Base-by-base conservation (phyloP, 2,797 vertebrate genomes). In the Microchirus variegatus region DNA sequence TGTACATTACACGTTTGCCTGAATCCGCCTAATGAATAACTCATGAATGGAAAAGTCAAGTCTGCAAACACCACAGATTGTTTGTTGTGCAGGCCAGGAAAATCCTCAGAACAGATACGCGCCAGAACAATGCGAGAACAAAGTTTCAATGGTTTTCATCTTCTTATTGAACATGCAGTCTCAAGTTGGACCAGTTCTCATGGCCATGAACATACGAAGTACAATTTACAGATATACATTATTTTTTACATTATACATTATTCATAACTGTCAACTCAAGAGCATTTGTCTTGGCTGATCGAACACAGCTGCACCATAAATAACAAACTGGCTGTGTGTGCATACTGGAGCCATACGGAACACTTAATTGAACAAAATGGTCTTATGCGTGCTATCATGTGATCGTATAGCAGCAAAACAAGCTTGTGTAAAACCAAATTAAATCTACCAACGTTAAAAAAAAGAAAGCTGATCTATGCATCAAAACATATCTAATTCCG, bases 21-120 rank as follows among this genome's bases (percentile, higher is more conserved):
- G 75, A 78, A 73, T 81, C 52, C 52, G 57, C 67, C 67, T 56
- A 64, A 78, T 83, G 56, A 72, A 70, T 75, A 53, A 58, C 50
- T 65, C 75, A 75, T 73, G 53, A 56, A 51, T 57, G 63, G 68
- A 73, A 82, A 80, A 68, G 36, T 68, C 17, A 66, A 43, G 65
- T 66, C 63, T 74, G 43, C 45, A 64, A 67, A 68, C 46, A 26
- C 45, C 17, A 17, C 52, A 59, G 52, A 26, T 38, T 37, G 48
- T 44, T 68, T 63, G 15, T 26, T 59, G 36, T 49, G 9, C 22
- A 53, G 43, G 51, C 62, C 54, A 64, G 67, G 78, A 75, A 79
- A 75, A 59, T 69, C 31, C 49, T 40, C 15, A 59, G 64, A 62
- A 68, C 15, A 36, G 13, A 37, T 10, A 1, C 16, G 26, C 38